phyloP scores from a whole-genome alignment of 2,113 vertebrate species.

The Potamarius usumacintae region DNA sequence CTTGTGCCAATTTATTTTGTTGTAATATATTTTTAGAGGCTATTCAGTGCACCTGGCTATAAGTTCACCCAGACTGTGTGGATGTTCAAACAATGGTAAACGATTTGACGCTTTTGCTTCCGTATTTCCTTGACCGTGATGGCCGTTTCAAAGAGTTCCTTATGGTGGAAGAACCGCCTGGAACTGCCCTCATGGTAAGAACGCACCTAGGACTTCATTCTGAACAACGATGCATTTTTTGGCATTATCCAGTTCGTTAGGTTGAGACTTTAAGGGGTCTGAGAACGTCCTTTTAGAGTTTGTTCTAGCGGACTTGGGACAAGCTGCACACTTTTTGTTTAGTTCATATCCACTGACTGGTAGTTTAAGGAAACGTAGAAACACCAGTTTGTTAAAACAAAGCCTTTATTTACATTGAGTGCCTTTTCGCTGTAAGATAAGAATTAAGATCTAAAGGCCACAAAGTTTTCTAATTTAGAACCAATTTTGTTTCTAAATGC shows the following conservation, averaged over 20 bases:
- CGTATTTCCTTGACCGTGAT: neutral
- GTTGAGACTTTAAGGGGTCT: neutral
- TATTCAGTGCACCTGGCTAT: constrained; percentile 76
- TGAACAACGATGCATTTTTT: neutral
- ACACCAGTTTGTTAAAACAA: constrained; percentile 52
- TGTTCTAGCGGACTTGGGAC: neutral
- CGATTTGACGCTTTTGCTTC: constrained; percentile 37
- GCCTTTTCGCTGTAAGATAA: constrained; percentile 64
- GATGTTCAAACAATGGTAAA: constrained; percentile 85
- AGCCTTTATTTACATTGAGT: constrained; percentile 73
- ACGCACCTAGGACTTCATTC: neutral
- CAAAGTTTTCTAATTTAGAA: neutral
- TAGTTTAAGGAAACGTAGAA: constrained; percentile 3
- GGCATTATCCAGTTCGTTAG: neutral
- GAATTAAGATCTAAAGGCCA: neutral
- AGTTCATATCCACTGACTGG: neutral
- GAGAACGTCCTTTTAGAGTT: neutral
- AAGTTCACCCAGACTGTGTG: constrained; percentile 67
- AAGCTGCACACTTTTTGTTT: neutral
- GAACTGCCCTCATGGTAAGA: neutral
- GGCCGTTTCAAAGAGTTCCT: neutral
- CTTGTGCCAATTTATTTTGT: constrained; percentile 77
- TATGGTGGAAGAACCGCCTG: neutral
- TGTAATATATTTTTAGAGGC: constrained; percentile 40
- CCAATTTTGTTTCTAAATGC: neutral